phyloP scores from a whole-genome alignment of 2,797 vertebrate species.

The Pagetopsis macropterus region DNA sequence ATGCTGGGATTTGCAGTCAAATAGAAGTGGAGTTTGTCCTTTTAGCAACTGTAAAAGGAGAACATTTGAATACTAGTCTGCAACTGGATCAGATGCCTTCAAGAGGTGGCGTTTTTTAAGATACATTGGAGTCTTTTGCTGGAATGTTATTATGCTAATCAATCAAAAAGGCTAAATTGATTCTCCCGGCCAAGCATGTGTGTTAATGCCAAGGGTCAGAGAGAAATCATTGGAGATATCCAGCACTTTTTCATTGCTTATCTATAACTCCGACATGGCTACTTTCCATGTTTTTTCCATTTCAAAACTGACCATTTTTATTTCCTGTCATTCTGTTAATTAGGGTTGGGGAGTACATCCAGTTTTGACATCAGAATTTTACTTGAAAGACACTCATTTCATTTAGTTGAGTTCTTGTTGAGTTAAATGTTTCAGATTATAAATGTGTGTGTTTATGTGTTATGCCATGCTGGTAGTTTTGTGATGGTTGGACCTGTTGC shows the following conservation, averaged over 20 bases:
- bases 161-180: slow-evolving; percentile 19
- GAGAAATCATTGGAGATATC: slow-evolving; percentile 6
- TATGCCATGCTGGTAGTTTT: slow-evolving; percentile 70
- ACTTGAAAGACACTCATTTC: slow-evolving; percentile 24
- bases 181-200: slow-evolving; percentile 23
- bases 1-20: slow-evolving; percentile 12
- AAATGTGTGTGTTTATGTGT: slow-evolving; percentile 16
- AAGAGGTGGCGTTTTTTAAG: slow-evolving; percentile 8
- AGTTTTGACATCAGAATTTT: slow-evolving; percentile 61
- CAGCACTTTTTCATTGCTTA: not conserved
- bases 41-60: not conserved
- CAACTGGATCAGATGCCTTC: slow-evolving; percentile 9
- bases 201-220: not conserved
- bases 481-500: slow-evolving; percentile 34
- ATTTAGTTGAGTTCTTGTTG: slow-evolving; percentile 18
- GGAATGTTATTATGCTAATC: slow-evolving; percentile 44
- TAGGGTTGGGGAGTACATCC: not conserved
- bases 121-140: slow-evolving; percentile 23
- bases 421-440: not conserved
- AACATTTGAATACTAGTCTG: not conserved
- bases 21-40: slow-evolving; percentile 1
- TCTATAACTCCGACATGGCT: slow-evolving; percentile 29
- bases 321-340: slow-evolving; percentile 31
- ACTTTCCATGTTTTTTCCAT: slow-evolving; percentile 12
- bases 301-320: slow-evolving; percentile 19